A percentile compares a stretch with the other conserved stretches of the same genome.
Conservation (phyloP, 2,888 invertebrate genomes). For the Hecatera dysodea region DNA sequence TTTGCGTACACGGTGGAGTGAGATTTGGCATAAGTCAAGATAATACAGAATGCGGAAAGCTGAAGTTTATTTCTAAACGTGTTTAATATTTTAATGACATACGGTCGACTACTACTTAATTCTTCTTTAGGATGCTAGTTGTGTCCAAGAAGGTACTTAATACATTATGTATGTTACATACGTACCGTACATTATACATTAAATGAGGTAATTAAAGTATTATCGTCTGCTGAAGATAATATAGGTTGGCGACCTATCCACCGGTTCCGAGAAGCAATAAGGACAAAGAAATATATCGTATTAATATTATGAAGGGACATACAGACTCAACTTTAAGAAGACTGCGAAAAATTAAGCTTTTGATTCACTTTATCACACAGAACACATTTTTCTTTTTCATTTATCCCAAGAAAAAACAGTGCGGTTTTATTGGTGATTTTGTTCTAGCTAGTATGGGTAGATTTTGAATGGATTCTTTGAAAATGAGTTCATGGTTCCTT, state of each 20-base stretch:
- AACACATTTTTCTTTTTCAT: no score
- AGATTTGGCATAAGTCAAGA: not conserved
- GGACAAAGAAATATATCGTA: slow-evolving; percentile 36
- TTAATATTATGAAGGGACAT: slow-evolving; percentile 14
- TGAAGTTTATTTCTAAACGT: not conserved
- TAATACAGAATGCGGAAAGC: not conserved
- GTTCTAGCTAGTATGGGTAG: no score
- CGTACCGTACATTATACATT: slow-evolving; percentile 26
- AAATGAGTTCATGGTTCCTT: no score
- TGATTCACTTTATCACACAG: not conserved
- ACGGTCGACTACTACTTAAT: not conserved
- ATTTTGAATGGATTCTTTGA: no score
- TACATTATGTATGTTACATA: slow-evolving; percentile 19
- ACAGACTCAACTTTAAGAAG: not conserved
- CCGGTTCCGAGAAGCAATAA: slow-evolving; percentile 26
- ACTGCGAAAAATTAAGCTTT: not conserved
- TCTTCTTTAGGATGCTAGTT: not conserved
- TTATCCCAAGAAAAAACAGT: no score
- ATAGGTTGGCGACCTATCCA: slow-evolving; percentile 50
- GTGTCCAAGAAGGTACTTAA: not conserved
- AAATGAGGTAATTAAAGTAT: slow-evolving; percentile 53
- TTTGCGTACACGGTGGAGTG: not conserved
- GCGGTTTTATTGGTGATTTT: no score
- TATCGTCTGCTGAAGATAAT: slow-evolving; percentile 51
- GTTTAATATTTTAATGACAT: not conserved